Percentiles rank a stretch among this genome's conserved stretches.
phyloP scores from a whole-genome alignment of 2,888 invertebrate genomes.

The Drosophila prolongata region DNA sequence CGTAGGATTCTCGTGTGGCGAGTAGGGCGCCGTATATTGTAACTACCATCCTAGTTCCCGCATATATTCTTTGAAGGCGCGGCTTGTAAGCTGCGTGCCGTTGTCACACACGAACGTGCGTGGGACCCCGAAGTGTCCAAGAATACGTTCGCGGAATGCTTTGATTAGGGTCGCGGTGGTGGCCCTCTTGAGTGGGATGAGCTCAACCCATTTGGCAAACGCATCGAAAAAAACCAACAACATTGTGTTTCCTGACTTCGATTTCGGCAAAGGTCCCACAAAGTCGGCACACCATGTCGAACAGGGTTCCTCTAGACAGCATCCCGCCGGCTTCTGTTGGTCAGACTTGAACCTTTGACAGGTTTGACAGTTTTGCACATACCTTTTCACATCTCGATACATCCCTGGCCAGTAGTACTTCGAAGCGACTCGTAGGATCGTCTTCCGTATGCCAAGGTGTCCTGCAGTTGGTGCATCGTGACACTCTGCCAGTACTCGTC shows the following conservation, averaged over 20 bases:
- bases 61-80: background rate
- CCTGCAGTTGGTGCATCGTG: background rate
- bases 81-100: background rate
- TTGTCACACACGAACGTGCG: too few relatives aligned
- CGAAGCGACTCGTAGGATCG: background rate
- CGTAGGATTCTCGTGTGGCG: background rate
- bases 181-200: background rate
- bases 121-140: too few relatives aligned
- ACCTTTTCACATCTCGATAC: background rate
- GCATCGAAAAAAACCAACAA: background rate
- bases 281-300: too few relatives aligned
- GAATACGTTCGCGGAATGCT: too few relatives aligned
- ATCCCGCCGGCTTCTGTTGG: background rate
- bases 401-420: background rate
- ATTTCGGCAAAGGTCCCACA: too few relatives aligned
- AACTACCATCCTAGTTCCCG: background rate
- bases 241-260: too few relatives aligned
- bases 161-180: background rate
- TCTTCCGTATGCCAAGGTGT: background rate
- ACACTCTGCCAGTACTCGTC: background rate
- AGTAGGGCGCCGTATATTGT: background rate
- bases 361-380: background rate
- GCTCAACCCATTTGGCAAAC: too few relatives aligned
- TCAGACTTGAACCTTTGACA: too few relatives aligned
- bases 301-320: background rate